Percentiles rank a stretch among this genome's conserved stretches.
phyloP scores from a whole-genome alignment of 2,113 vertebrate genomes.

The Synodontis membranacea region DNA sequence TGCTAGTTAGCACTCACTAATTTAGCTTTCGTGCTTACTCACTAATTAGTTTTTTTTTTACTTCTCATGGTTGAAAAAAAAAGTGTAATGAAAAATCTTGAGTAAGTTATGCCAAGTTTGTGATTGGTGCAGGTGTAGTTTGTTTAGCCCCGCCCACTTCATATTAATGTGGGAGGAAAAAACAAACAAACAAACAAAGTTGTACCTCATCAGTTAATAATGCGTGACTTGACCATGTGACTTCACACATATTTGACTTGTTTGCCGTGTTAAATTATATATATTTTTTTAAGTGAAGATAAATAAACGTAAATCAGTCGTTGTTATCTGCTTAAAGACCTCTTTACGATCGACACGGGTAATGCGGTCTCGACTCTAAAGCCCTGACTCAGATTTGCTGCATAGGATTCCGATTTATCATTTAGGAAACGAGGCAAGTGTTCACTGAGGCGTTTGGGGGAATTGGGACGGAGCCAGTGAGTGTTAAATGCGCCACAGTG shows the following conservation, averaged over 20 bases:
- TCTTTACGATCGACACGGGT: not conserved
- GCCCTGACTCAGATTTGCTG: constrained; percentile 14
- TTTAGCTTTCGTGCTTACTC: not conserved
- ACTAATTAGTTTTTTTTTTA: not conserved
- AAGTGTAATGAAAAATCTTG: not conserved
- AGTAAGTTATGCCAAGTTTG: not conserved
- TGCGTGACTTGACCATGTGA: not conserved
- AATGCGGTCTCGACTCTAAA: not conserved
- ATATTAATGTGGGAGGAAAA: not conserved
- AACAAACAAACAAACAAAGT: no score
- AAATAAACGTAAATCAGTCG: not conserved
- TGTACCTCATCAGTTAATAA: not conserved
- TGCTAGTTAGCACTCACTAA: not conserved
- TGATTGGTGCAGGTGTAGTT: not conserved
- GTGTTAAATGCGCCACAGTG: constrained; percentile 22
- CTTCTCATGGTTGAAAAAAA: not conserved
- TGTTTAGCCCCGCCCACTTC: not conserved
- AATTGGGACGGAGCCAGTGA: not conserved
- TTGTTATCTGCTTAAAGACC: not conserved
- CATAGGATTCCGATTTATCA: not conserved
- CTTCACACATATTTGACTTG: not conserved
- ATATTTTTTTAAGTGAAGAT: not conserved
- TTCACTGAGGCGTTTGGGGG: not conserved
- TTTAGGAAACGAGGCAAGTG: not conserved
- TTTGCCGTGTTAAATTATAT: not conserved